Conservation (phyloP, 2,113 vertebrate genomes). For the Gorsachius goisagi region DNA sequence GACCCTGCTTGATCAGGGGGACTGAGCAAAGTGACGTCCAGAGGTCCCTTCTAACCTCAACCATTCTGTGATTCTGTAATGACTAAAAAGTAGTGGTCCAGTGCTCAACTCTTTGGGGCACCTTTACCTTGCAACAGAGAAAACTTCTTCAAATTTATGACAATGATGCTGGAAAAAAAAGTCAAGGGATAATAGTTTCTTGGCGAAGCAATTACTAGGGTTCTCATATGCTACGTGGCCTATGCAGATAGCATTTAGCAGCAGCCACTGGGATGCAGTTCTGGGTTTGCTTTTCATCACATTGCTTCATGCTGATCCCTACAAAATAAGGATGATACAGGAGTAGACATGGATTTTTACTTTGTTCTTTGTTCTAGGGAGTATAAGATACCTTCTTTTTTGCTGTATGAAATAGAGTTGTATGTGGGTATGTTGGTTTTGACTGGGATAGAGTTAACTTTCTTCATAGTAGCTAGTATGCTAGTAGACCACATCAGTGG, state of each 20-base stretch:
- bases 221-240: background rate
- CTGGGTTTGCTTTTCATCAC: background rate
- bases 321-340: background rate
- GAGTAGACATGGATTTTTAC: background rate
- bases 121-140: background rate
- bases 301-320: background rate
- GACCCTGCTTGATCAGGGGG: background rate
- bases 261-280: background rate
- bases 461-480: too few species aligned
- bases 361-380: background rate
- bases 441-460: too few species aligned
- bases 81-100: background rate
- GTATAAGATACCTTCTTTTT: background rate
- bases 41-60: background rate
- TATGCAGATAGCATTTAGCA: background rate
- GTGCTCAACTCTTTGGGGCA: background rate
- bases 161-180: background rate
- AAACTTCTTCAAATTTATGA: background rate
- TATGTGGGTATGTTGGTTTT: background rate
- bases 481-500: too few species aligned
- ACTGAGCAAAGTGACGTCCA: background rate
- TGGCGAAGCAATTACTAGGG: background rate
- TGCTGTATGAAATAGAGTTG: background rate
- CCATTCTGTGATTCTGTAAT: background rate
- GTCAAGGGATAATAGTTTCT: background rate